These are phyloP conservation scores for Diachrysia chrysitis DNA, from an alignment of 2,888 invertebrate species.

Conservation along the genomic window DNA sequence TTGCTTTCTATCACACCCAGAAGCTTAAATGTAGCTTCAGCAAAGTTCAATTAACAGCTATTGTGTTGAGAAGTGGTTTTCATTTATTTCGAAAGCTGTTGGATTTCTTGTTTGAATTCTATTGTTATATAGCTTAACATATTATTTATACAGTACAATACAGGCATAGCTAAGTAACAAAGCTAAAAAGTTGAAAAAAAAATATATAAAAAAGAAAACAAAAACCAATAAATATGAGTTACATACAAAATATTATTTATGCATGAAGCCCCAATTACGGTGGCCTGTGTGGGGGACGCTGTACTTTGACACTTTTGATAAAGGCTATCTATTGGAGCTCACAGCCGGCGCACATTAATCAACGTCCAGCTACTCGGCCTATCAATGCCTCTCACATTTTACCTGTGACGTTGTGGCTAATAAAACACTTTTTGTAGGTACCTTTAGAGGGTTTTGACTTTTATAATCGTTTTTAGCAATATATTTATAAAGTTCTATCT, in stretches of 20 bases:
- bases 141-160: too few relatives aligned
- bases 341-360: conserved; percentile 66
- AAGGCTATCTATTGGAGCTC: conserved; percentile 64
- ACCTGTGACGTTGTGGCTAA: conserved; percentile 45
- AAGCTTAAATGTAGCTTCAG: conserved; percentile 46
- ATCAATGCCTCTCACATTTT: conserved; percentile 42
- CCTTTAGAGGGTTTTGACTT: conserved; percentile 9
- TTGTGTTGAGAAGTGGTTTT: conserved; percentile 37
- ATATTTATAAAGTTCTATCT: conserved; percentile 7
- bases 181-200: too few relatives aligned
- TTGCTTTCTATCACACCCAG: conserved; percentile 36
- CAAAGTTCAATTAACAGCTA: conserved; percentile 37
- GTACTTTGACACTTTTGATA: conserved; percentile 61
- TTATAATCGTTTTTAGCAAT: conserved; percentile 8
- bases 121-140: neutral
- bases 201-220: neutral
- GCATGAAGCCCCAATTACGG: conserved; percentile 43
- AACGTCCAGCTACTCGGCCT: conserved; percentile 57
- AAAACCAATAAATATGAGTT: conserved; percentile 17
- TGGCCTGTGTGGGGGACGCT: conserved; percentile 18
- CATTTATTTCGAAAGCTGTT: conserved; percentile 32
- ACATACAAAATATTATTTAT: conserved; percentile 39
- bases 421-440: conserved; percentile 38
- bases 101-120: neutral
- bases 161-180: too few relatives aligned